These are phyloP conservation scores for Drosophila mercatorum DNA, from an alignment of 2,888 invertebrate species.

Conservation along the genomic window DNA sequence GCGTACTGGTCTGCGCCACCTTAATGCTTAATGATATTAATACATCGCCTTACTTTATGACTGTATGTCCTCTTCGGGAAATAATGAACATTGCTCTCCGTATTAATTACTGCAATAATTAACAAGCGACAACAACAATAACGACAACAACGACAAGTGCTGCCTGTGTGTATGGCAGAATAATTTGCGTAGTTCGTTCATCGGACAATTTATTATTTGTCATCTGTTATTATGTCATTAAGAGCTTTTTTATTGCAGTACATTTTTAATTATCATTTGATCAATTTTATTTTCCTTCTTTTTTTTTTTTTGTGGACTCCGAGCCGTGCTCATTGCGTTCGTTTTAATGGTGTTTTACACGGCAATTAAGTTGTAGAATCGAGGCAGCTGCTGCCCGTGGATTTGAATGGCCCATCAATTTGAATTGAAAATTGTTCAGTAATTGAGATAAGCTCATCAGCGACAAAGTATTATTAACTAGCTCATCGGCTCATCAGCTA, in stretches of 20 bases:
- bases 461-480: slow-evolving; percentile 18
- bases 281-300: slow-evolving; percentile 46
- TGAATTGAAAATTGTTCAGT: slow-evolving; percentile 31
- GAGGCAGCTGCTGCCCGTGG: slow-evolving; percentile 44
- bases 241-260: slow-evolving; percentile 61
- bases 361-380: slow-evolving; percentile 66
- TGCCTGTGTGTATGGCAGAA: slow-evolving; percentile 37
- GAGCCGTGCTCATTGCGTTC: slow-evolving; percentile 22
- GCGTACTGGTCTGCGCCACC: slow-evolving; percentile 13
- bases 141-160: slow-evolving; percentile 46
- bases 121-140: slow-evolving; percentile 50
- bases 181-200: slow-evolving; percentile 64
- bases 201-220: slow-evolving; percentile 76
- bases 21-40: slow-evolving; percentile 62
- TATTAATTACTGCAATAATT: slow-evolving; percentile 78
- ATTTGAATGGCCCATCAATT: slow-evolving; percentile 45
- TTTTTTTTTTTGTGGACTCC: slow-evolving; percentile 9
- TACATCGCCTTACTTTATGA: slow-evolving; percentile 36
- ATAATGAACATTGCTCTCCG: slow-evolving; percentile 70
- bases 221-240: slow-evolving; percentile 80
- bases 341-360: slow-evolving; percentile 65
- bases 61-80: slow-evolving; percentile 31
- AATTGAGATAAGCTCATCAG: slow-evolving; percentile 32
- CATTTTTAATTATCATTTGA: slow-evolving; percentile 78
- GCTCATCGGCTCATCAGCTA: not conserved